These are phyloP conservation scores for Malurus alboscapulatus DNA, from an alignment of 2,113 vertebrate genomes.

Conservation along the genomic window DNA sequence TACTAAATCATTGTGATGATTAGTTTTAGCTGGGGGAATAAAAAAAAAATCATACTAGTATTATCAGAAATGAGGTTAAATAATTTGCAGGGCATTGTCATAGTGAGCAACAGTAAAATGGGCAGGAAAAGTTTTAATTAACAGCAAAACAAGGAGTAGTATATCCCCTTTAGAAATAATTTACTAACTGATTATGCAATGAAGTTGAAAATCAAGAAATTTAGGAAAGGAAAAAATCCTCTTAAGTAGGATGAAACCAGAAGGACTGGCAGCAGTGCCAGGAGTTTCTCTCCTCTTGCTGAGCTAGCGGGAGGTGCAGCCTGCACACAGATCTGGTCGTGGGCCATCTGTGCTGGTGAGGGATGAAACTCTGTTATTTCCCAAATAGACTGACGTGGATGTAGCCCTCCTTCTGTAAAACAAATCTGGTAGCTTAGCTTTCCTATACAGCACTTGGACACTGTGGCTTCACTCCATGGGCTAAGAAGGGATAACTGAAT, in stretches of 20 bases:
- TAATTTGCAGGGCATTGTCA: background rate
- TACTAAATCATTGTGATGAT: background rate
- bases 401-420: background rate
- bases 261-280: constrained; percentile 17
- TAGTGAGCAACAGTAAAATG: background rate
- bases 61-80: background rate
- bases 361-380: background rate
- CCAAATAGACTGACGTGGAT: background rate
- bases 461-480: background rate
- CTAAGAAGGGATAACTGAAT: background rate
- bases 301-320: background rate
- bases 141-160: constrained; percentile 3
- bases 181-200: constrained; percentile 43
- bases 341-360: constrained; percentile 42
- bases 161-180: constrained; percentile 23
- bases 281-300: constrained; percentile 6
- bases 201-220: constrained; percentile 50
- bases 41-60: background rate
- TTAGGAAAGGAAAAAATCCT: constrained; percentile 51
- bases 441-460: background rate
- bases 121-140: constrained; percentile 9
- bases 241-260: constrained; percentile 51
- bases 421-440: background rate
- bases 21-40: background rate
- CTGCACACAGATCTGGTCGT: background rate